Evolutionary conservation across 2,797 vertebrate genomes (phyloP).

Genomic region (Hapalemur alaotrensis): DNA sequence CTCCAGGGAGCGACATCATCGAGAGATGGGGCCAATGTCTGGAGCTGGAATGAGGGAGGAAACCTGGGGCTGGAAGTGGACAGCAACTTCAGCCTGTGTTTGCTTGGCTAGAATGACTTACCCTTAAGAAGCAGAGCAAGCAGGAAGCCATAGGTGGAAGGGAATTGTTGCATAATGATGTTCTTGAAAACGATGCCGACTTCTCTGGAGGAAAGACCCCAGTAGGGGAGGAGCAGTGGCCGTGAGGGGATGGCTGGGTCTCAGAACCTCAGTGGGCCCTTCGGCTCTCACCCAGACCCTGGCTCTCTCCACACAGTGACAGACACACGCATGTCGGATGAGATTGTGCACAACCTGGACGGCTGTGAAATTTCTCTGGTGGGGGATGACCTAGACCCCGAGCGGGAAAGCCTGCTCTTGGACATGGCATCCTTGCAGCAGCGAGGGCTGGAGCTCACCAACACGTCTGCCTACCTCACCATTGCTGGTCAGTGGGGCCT

Average conservation of each 20-base stretch:
- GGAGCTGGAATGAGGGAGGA: not conserved
- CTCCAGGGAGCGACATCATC: constrained; percentile 20
- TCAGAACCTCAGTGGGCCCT: not conserved
- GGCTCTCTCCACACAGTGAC: constrained; percentile 76
- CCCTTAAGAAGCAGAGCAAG: constrained; percentile 40
- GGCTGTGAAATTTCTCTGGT: constrained; percentile 96
- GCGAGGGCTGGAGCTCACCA: constrained; percentile 95
- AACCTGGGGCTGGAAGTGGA: not conserved
- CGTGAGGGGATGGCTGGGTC: not conserved
- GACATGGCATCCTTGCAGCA: constrained; percentile 93
- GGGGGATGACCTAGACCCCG: constrained; percentile 95
- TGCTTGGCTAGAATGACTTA: not conserved
- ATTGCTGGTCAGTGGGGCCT: not conserved
- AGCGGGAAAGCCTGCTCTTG: constrained; percentile 94
- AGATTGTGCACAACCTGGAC: constrained; percentile 98
- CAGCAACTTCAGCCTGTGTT: not conserved
- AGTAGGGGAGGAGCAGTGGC: not conserved
- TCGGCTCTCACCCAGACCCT: not conserved
- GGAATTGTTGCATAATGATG: not conserved
- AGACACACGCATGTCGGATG: constrained; percentile 95
- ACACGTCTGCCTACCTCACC: constrained; percentile 96
- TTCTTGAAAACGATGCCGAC: not conserved
- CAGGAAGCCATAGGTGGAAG: not conserved
- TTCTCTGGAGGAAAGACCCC: not conserved
- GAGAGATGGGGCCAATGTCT: not conserved